These are phyloP conservation scores for Tauraco hartlaubi DNA, from an alignment of 2,797 vertebrate genomes.

Conservation along the genomic window DNA sequence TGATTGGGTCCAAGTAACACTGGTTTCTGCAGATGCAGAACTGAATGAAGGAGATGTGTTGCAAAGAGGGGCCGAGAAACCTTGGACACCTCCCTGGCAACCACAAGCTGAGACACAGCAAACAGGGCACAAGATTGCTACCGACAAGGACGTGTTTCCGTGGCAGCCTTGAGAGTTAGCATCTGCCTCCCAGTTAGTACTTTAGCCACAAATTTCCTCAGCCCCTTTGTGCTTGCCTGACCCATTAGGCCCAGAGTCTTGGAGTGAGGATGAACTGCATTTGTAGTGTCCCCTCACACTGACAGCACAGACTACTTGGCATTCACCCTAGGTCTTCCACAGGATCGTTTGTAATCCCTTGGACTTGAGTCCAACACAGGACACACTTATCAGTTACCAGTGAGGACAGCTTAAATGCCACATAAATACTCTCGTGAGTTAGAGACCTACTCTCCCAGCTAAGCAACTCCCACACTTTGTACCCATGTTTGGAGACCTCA, in stretches of 20 bases:
- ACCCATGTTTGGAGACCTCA: not conserved
- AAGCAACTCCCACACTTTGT: not conserved
- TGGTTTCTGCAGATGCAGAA: not conserved
- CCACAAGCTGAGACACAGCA: not conserved
- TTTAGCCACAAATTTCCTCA: not conserved
- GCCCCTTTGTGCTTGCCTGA: not conserved
- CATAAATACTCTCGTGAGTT: not conserved
- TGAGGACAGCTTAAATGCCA: not conserved
- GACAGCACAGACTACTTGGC: not conserved
- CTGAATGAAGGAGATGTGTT: not conserved
- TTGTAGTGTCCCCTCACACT: not conserved
- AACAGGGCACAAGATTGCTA: not conserved
- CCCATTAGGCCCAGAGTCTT: not conserved
- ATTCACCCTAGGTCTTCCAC: not conserved
- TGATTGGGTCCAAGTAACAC: not conserved
- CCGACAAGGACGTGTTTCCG: not conserved
- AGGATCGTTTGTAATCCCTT: not conserved
- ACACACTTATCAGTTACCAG: not conserved
- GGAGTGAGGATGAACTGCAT: not conserved
- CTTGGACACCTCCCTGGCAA: rapidly evolving
- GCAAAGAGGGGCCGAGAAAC: not conserved
- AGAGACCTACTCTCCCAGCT: not conserved
- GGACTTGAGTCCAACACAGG: not conserved
- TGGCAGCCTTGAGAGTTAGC: not conserved
- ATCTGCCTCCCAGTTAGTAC: not conserved